Evolutionary conservation across 2,888 invertebrate genomes (phyloP), one percentile per base, ranked within the genome.

Genomic region (Camponotus fellah): DNA sequence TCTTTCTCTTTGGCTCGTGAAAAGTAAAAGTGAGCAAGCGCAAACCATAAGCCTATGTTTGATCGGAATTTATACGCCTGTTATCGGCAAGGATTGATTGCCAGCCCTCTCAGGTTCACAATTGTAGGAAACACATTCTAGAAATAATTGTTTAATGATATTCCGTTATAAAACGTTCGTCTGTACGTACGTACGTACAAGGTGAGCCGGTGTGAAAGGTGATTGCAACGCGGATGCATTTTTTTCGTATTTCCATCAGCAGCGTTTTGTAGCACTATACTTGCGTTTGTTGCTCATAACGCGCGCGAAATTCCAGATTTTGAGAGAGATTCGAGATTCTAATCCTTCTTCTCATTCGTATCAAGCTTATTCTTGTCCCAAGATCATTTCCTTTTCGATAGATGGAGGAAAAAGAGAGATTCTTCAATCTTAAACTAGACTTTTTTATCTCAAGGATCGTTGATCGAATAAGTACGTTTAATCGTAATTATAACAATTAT

Each of bases 181-280:
- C 75, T 84, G 91, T 90, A 90, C 87, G 89, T 88, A 46, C 85
- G 90, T 90, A 90, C 87, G 89, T 88, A 86, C 91, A 91, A 89
- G 91, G 89, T 86, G 86, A 91, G 87, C 90, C 90, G 79, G 90
- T 89, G 90, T 90, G 90, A 90, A 90, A 90, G 90, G 90, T 90
- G 88, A 89, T 89, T 90, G 90, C 89, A 89, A 91, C 87, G 88
- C 87, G 89, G 87, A 89, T 90, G 85, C 88, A 85, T 91, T 90
- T 90, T 90, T 43, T 40, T 46, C 34, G 58, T 34, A 72, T 68
- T 79, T 43, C 43, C 71, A 85, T 53, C 82, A 84, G 79, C 82
- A 84, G 79, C 75, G 64, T 87, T 89, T 87, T 89, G 87, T 85
- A 84, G 82, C 79, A 82, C 83, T 85, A 82, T 64, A 62, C 87